Evolutionary conservation across 2,797 vertebrate genomes (phyloP).

Genomic region (Pantherophis alleghaniensis): DNA sequence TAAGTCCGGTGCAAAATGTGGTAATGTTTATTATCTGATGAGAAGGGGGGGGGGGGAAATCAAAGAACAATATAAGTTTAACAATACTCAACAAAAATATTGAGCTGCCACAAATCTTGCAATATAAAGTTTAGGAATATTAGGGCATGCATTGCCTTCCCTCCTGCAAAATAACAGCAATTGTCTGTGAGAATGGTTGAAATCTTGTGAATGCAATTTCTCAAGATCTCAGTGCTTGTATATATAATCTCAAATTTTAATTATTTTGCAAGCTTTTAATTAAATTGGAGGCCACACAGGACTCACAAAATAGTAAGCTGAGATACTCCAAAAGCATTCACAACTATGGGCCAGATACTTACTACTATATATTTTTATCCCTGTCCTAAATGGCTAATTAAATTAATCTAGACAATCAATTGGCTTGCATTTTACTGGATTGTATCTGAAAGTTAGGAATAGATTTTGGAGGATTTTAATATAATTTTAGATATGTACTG

Average conservation of each 20-base stretch:
- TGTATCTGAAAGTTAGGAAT: background rate
- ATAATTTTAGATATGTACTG: background rate
- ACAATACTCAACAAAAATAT: background rate
- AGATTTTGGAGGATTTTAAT: background rate
- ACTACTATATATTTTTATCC: background rate
- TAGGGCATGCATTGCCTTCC: background rate
- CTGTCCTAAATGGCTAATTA: background rate
- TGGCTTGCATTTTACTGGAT: background rate
- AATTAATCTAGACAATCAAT: background rate
- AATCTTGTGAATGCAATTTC: background rate
- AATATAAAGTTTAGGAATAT: background rate
- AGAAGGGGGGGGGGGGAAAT: background rate
- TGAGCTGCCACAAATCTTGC: background rate
- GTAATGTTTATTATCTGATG: slow-evolving; percentile 74
- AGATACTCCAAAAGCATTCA: background rate
- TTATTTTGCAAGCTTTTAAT: background rate
- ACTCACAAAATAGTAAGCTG: background rate
- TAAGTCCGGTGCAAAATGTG: slow-evolving; percentile 74
- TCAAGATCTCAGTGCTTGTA: background rate
- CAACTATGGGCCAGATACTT: background rate
- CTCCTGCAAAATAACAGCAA: background rate
- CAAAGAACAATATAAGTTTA: background rate
- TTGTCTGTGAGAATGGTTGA: background rate
- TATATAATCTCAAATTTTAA: background rate
- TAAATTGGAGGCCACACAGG: background rate